Base-by-base conservation (phyloP, 2,113 vertebrate species). In the Oxyruncus cristatus region DNA sequence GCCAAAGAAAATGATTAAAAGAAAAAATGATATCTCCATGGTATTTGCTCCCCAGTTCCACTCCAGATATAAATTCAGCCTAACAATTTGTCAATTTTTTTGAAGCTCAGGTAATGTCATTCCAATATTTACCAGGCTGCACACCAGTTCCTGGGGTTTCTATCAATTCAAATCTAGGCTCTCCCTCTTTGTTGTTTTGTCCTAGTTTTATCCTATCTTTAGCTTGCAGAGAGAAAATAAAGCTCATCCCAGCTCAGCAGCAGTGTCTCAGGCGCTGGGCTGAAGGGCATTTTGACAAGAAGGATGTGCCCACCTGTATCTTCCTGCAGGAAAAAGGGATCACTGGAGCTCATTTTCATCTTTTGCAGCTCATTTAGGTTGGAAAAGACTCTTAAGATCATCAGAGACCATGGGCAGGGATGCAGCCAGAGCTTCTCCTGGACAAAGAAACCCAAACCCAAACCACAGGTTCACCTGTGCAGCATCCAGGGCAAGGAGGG, bases 1-100 rank as follows among this genome's bases (percentile, higher is more conserved):
- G 97, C 84, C 67, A 94, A 93, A 92, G 89, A 91, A 89, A 92
- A 89, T 88, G 22, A 96, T 96, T 93, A 95, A 94, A 96, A 88
- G 89, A 91, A 95, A 93, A 91, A 85, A 92, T 53, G 78, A 49
- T 91, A 92, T 95, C 93, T 95, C 96, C 71, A 76, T 76, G 83
- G 74, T 76, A 58, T 78, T 95, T 95, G 58, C 73, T 93, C 91
- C 70, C 71, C 52, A 42, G 49, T 74, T 95, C 76, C 77, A 85
- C 68, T 73, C 55, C 47, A 94, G 90, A 89, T 58, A 89, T n/a
- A 85, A 94, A 95, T 92, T 86, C 96, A 93, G 55, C 42, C 72
- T 92, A 92, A 94, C 59, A 75, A 94, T 89, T 94, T 80, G 71
- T 89, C 81, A 72, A 7, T 52, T 68, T 33, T 81, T 91, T 79